Conservation (phyloP, 2,888 invertebrate genomes). For the Gryllus longicercus region DNA sequence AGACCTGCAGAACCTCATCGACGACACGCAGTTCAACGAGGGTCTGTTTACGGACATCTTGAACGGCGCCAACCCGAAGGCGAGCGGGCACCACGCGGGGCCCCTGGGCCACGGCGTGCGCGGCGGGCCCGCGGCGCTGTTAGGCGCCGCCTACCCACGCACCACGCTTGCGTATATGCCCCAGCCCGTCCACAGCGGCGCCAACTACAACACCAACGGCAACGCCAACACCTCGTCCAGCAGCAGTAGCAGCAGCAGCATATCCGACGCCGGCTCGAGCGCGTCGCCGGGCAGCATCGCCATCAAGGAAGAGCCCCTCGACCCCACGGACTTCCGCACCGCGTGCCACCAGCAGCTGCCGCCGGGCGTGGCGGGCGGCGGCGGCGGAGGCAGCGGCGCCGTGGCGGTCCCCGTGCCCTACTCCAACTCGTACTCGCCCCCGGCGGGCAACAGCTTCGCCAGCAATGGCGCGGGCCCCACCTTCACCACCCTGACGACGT, state of each 20-base stretch:
- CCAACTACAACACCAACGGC: slow-evolving; percentile 52
- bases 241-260: slow-evolving; percentile 42
- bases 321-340: slow-evolving; percentile 55
- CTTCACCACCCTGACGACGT: slow-evolving; percentile 60
- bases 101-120: slow-evolving; percentile 22
- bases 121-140: slow-evolving; percentile 36
- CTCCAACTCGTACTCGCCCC: slow-evolving; percentile 40
- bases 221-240: slow-evolving; percentile 56
- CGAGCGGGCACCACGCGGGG: slow-evolving; percentile 32
- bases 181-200: slow-evolving; percentile 81
- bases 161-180: slow-evolving; percentile 87
- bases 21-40: slow-evolving; percentile 83
- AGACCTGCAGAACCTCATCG: slow-evolving; percentile 87
- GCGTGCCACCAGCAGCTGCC: slow-evolving; percentile 36
- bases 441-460: slow-evolving; percentile 42
- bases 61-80: slow-evolving; percentile 45
- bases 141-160: slow-evolving; percentile 54
- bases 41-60: slow-evolving; percentile 83
- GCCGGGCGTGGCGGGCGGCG: slow-evolving; percentile 41
- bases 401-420: slow-evolving; percentile 45
- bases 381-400: slow-evolving; percentile 48
- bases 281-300: slow-evolving; percentile 50
- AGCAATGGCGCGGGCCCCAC: slow-evolving; percentile 48
- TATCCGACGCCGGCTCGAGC: slow-evolving; percentile 53
- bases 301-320: slow-evolving; percentile 83